Base-by-base conservation (phyloP, 2,888 invertebrate genomes). In the Drosophila putrida region DNA sequence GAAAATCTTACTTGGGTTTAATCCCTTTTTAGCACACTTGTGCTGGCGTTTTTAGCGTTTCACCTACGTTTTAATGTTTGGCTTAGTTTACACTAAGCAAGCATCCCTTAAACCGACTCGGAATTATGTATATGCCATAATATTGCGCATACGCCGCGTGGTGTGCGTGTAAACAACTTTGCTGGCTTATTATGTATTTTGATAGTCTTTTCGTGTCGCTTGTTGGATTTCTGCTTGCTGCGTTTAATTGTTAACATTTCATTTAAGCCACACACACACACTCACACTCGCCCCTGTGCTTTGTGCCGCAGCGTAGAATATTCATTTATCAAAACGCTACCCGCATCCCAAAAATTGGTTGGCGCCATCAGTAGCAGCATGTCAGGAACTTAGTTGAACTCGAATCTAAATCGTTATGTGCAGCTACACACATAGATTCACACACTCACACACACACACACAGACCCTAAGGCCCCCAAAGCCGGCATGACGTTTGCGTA, bases 231-330 rank as follows among this genome's bases (percentile, higher is more conserved):
- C 59, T 61, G 71, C 80, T 77, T 68, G 63, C 80, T 81, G 78
- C 80, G 73, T 88, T 85, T 85, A 85, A 85, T 85, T 85, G 88
- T 85, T 86, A 85, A 83, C 85, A 88, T 88, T 85, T 85, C 86
- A 88, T 85, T 88, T 88, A 88, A 80, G 77, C 74, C 69, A 59
- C 46, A 49, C 67, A 60, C 70, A 49, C 27, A 15, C 28, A 5
- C 8, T 3, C 8, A 31, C 60, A 31, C 41, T 10, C 41, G 38
- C 67, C 31, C 8, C 39, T 33, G 33, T n/a, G 64, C 73, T 78
- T 54, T 77, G 66, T 70, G 62, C 36, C 67, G 43, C 58, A 57
- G 61, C 61, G 78, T 59, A 64, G 54, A 85, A 78, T 77, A 83
- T 86, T 88, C 88, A 85, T 85, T 85, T 85, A 85, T 85, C 85